Evolutionary conservation across 2,797 vertebrate species (phyloP).

Genomic region (Ptychadena robeensis): DNA sequence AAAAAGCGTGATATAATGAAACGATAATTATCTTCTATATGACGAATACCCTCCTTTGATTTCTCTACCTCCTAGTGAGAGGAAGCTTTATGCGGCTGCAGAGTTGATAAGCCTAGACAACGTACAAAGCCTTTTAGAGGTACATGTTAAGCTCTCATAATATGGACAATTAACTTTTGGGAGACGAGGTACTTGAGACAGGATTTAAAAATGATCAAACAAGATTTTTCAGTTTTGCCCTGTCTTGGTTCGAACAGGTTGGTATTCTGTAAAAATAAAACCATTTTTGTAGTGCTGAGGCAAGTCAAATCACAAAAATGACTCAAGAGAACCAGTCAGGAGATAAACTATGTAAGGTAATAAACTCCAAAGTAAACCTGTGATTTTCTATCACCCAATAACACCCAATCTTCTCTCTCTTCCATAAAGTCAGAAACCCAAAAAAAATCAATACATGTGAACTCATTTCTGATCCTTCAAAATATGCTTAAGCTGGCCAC

Average conservation of each 20-base stretch:
- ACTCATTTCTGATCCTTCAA: too few relatives aligned
- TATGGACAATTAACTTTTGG: slow-evolving; percentile 46
- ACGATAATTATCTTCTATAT: slow-evolving; percentile 26
- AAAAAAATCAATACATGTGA: too few relatives aligned
- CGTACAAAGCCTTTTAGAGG: slow-evolving; percentile 38
- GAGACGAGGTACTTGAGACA: slow-evolving; percentile 39
- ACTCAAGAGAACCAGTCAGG: background rate
- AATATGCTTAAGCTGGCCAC: too few relatives aligned
- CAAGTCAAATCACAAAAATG: background rate
- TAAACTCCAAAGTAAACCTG: background rate
- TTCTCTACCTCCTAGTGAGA: slow-evolving; percentile 28
- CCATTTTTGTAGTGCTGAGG: background rate
- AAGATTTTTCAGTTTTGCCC: slow-evolving; percentile 8
- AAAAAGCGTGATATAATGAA: slow-evolving; percentile 20
- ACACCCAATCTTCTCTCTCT: too few relatives aligned
- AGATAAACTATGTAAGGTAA: background rate
- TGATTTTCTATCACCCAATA: background rate
- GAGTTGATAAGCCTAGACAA: slow-evolving; percentile 40
- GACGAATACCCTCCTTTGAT: slow-evolving; percentile 38
- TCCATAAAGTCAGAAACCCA: too few relatives aligned
- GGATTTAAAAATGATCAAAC: slow-evolving; percentile 45
- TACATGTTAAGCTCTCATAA: slow-evolving; percentile 41
- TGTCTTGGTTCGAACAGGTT: slow-evolving; percentile 7
- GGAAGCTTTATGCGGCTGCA: slow-evolving; percentile 1
- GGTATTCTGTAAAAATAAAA: slow-evolving; percentile 3